Percentiles rank a stretch among this genome's conserved stretches.
These are phyloP conservation scores for Nematopogon swammerdamellus DNA, from an alignment of 2,888 invertebrate species.

Conservation along the genomic window DNA sequence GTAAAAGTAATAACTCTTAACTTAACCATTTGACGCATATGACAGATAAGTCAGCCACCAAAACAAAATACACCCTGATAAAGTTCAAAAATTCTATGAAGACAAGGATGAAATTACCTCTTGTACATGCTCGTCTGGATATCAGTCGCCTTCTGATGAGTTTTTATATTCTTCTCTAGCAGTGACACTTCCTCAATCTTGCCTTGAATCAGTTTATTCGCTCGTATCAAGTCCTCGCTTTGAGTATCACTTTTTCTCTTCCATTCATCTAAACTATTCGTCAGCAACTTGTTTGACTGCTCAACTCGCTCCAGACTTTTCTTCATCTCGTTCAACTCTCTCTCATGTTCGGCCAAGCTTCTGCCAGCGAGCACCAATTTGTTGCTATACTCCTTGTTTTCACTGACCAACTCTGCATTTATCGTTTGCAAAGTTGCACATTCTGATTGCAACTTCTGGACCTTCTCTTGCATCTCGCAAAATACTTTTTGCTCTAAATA, in stretches of 20 bases:
- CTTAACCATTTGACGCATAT: too few relatives aligned
- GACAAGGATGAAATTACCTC: conserved; percentile 28
- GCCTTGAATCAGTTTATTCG: conserved; percentile 31
- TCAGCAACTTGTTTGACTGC: conserved; percentile 17
- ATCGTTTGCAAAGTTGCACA: conserved; percentile 22
- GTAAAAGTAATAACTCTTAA: too few relatives aligned
- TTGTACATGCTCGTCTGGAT: conserved; percentile 39
- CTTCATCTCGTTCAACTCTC: neutral
- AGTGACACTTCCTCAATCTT: conserved; percentile 25
- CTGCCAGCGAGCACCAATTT: neutral
- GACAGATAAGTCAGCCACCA: too few relatives aligned
- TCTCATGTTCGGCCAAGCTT: neutral
- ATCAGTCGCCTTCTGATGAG: conserved; percentile 38
- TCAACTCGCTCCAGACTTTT: neutral
- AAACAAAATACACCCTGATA: too few relatives aligned
- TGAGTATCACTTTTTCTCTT: neutral
- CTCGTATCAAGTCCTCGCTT: conserved; percentile 12
- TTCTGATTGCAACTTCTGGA: conserved; percentile 21
- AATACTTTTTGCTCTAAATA: conserved; percentile 15
- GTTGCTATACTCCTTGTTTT: conserved; percentile 21
- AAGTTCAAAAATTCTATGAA: too few relatives aligned
- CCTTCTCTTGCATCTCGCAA: conserved; percentile 17
- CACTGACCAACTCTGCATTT: conserved; percentile 25
- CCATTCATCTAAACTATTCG: conserved; percentile 19
- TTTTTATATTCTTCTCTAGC: conserved; percentile 37